phyloP scores from a whole-genome alignment of 2,888 invertebrate genomes.

The Schrankia costaestrigalis region DNA sequence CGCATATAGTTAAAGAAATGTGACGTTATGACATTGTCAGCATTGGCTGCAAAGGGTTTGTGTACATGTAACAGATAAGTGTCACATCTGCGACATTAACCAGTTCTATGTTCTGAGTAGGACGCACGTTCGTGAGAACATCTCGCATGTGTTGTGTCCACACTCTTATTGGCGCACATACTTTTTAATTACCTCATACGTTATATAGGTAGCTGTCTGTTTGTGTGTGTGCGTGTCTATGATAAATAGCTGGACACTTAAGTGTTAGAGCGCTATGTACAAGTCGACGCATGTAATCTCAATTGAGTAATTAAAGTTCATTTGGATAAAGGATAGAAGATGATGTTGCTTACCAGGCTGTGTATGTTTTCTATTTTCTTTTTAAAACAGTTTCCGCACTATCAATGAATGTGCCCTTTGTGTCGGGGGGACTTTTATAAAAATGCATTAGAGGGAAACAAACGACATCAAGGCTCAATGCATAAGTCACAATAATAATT shows the following conservation, averaged over 20 bases:
- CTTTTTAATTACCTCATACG: conserved; percentile 61
- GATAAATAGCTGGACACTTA: not conserved
- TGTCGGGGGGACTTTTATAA: too few relatives aligned
- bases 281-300: too few relatives aligned
- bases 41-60: not conserved
- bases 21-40: not conserved
- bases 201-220: conserved; percentile 27
- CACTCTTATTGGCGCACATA: conserved; percentile 67
- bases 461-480: too few relatives aligned
- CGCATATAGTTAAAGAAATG: not conserved
- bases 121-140: conserved; percentile 57
- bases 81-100: conserved; percentile 7
- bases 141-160: conserved; percentile 59
- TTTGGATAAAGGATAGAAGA: too few relatives aligned
- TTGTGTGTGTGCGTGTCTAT: conserved; percentile 2
- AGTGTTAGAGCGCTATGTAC: too few relatives aligned
- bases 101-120: conserved; percentile 17
- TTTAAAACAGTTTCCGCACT: too few relatives aligned
- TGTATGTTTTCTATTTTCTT: too few relatives aligned
- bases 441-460: too few relatives aligned
- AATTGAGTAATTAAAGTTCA: too few relatives aligned
- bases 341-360: too few relatives aligned
- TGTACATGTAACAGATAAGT: not conserved
- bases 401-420: too few relatives aligned
- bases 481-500: too few relatives aligned